These are phyloP conservation scores for Nothocercus julius DNA, from an alignment of 2,113 vertebrate genomes.

Conservation along the genomic window DNA sequence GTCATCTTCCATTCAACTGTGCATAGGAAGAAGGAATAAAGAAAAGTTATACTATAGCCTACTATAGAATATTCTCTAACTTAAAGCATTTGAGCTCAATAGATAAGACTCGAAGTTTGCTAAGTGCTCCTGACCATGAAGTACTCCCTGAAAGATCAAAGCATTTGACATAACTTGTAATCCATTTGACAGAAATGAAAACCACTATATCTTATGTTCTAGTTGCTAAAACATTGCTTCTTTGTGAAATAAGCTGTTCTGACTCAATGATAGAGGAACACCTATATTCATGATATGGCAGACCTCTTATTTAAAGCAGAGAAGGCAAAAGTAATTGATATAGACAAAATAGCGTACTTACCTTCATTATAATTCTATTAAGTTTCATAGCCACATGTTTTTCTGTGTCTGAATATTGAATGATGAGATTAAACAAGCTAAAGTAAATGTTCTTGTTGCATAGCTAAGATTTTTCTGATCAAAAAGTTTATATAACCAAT, in stretches of 20 bases:
- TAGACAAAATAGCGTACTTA: neutral
- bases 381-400: neutral
- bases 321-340: neutral
- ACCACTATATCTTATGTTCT: fast-evolving
- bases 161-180: neutral
- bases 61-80: neutral
- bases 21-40: neutral
- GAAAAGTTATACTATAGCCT: neutral
- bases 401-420: neutral
- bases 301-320: neutral
- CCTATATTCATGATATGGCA: neutral
- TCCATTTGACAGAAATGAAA: neutral
- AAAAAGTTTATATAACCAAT: neutral
- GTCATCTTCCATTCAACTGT: neutral
- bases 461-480: neutral
- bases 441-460: neutral
- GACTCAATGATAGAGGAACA: neutral
- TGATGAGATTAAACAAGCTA: neutral
- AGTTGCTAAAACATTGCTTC: neutral
- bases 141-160: neutral
- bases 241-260: neutral
- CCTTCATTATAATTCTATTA: neutral
- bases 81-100: neutral
- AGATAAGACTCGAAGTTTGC: neutral
- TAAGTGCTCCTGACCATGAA: neutral